A percentile compares a stretch with the other conserved stretches of the same genome.
phyloP scores from a whole-genome alignment of 2,113 vertebrate genomes.

The Malurus melanocephalus region DNA sequence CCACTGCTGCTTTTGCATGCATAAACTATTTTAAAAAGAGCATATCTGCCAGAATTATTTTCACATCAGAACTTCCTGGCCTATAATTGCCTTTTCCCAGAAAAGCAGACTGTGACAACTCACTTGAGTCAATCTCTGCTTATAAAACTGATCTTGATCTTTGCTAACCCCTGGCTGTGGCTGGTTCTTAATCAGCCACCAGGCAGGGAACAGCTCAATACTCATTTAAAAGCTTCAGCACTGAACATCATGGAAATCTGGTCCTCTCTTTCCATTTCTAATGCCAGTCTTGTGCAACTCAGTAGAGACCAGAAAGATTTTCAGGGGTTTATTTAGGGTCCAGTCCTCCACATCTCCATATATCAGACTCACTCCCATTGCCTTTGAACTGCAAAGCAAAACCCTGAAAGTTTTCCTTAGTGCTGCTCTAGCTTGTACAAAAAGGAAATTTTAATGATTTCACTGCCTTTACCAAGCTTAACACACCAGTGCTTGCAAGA shows the following conservation, averaged over 20 bases:
- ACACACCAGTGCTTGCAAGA: neutral
- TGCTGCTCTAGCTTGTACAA: neutral
- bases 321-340: neutral
- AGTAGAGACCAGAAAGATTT: neutral
- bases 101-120: neutral
- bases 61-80: neutral
- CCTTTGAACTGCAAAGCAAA: neutral
- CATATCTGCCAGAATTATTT: neutral
- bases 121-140: neutral
- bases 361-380: neutral
- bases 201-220: neutral
- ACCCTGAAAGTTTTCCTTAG: neutral
- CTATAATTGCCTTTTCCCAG: conserved; percentile 4
- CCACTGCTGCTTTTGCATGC: neutral
- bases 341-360: neutral
- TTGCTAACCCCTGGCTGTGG: neutral
- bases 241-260: neutral
- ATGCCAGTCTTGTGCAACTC: neutral
- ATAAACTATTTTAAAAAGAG: neutral
- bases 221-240: neutral
- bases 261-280: neutral
- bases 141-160: neutral
- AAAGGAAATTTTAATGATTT: neutral
- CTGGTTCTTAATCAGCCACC: neutral
- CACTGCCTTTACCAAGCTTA: neutral